Percentiles rank a stretch among this genome's conserved stretches.
Evolutionary conservation across 2,888 invertebrate genomes (phyloP).

Genomic region (Microplitis deprimator): DNA sequence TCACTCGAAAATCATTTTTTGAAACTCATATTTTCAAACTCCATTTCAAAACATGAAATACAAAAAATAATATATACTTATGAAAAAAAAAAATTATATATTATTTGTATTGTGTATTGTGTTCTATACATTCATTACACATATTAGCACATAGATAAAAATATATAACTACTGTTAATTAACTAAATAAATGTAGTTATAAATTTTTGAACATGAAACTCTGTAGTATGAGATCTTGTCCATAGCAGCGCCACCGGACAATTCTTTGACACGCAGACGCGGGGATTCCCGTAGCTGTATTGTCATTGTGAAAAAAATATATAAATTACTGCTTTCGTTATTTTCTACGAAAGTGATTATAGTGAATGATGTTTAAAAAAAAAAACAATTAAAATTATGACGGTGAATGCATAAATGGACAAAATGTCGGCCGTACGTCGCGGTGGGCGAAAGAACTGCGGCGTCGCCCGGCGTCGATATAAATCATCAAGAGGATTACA

Average conservation of each 20-base stretch:
- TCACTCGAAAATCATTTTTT: neutral
- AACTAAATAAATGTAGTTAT: conserved; percentile 23
- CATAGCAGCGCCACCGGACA: conserved; percentile 48
- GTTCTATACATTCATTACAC: neutral
- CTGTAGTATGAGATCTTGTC: conserved; percentile 54
- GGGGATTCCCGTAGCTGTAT: conserved; percentile 31
- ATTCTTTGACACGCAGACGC: conserved; percentile 25
- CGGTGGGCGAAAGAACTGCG: conserved; percentile 72
- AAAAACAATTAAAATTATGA: conserved; percentile 46
- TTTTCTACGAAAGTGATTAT: conserved; percentile 33
- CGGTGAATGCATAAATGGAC: conserved; percentile 62
- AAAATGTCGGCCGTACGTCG: conserved; percentile 68
- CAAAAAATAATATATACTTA: conserved; percentile 4
- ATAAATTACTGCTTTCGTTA: conserved; percentile 40
- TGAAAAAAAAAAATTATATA: neutral
- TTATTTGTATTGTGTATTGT: neutral
- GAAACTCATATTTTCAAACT: neutral
- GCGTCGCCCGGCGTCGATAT: conserved; percentile 65
- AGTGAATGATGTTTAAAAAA: conserved; percentile 21
- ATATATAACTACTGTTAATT: neutral
- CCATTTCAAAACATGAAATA: conserved; percentile 13
- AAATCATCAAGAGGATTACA: conserved; percentile 49
- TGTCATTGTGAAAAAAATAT: conserved; percentile 22
- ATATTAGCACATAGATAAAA: neutral
- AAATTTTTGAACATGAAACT: conserved; percentile 5